Evolutionary conservation across 2,797 vertebrate species (phyloP).

Genomic region (Cheirogaleus major): DNA sequence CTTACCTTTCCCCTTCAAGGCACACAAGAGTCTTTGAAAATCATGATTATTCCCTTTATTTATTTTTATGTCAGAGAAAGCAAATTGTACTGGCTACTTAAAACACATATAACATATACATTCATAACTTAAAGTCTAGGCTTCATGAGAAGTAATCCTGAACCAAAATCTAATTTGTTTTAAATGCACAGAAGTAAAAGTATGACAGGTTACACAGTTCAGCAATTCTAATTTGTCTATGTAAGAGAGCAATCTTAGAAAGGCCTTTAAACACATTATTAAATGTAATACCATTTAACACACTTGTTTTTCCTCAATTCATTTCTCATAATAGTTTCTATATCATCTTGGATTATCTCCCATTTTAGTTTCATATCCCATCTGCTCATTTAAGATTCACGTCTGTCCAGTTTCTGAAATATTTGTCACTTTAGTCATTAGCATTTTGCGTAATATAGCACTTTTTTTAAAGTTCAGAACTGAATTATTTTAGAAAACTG

Average conservation of each 20-base stretch:
- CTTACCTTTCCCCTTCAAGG: neutral
- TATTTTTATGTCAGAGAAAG: constrained; percentile 33
- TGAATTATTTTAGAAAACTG: constrained; percentile 72
- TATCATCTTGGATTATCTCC: constrained; percentile 74
- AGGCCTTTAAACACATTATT: constrained; percentile 63
- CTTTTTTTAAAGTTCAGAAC: constrained; percentile 73
- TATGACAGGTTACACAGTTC: neutral
- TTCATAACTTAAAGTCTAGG: neutral
- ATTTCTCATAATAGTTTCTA: constrained; percentile 73
- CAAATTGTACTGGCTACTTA: neutral
- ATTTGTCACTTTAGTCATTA: constrained; percentile 76
- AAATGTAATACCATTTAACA: constrained; percentile 59
- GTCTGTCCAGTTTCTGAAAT: constrained; percentile 79
- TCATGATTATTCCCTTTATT: neutral
- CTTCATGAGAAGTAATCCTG: constrained; percentile 20
- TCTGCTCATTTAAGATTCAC: constrained; percentile 77
- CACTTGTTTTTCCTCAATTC: constrained; percentile 64
- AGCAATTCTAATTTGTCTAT: constrained; percentile 47
- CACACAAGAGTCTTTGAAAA: neutral
- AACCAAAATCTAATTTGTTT: constrained; percentile 37
- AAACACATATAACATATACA: constrained; percentile 16
- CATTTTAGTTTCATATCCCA: constrained; percentile 71
- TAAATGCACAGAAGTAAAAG: constrained; percentile 51
- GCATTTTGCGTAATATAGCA: constrained; percentile 71
- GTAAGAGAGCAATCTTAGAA: constrained; percentile 63